Evolutionary conservation across 1,140 invertebrate genomes (phyloP), one percentile per base, ranked within the genome.

Genomic region (Ooceraea biroi): DNA sequence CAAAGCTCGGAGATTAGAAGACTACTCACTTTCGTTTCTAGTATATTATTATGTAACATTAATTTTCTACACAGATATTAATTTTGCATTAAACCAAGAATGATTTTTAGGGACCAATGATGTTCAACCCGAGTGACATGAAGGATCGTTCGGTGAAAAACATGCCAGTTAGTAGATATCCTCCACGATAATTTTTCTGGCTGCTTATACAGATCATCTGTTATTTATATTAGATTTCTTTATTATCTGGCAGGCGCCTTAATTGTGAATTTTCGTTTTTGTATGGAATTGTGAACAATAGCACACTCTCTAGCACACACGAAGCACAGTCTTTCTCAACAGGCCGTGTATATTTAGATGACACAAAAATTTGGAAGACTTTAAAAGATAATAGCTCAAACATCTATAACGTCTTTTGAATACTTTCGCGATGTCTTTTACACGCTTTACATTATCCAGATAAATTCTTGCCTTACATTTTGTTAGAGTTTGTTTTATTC

Each of bases 61-160:
- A 77, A 72, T 12, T 19, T 46, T 19, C 58, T 58, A 30, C 12
- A 72, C 1, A 19, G 17, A 30, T 17, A 19, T 4, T 66, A 77
- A 65, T 3, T 46, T 63, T 41, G 57, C n/a, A 14, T 66, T 78
- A 76, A 50, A 69, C 14, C 14, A 27, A 71, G n/a, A 5, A 71
- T 63, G 14, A 74, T 87, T 58, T 88, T 60, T 82, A 94, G 93
- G 93, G 90, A 93, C 91, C 92, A 92, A 91, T 91, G 90, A 93
- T 93, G 92, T 92, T 88, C 87, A 92, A 93, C 83, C 90, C 92
- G 55, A 88, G 82, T 76, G 90, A 92, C 27, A 78, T 89, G 78
- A 93, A 92, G 86, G 89, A 93, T 91, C 90, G 87, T 87, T 89
- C 91, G 52, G 80, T 82, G 80, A 94, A 93, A 71, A 87, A 86